Conservation (phyloP, 2,113 vertebrate genomes). For the Salvator merianae region DNA sequence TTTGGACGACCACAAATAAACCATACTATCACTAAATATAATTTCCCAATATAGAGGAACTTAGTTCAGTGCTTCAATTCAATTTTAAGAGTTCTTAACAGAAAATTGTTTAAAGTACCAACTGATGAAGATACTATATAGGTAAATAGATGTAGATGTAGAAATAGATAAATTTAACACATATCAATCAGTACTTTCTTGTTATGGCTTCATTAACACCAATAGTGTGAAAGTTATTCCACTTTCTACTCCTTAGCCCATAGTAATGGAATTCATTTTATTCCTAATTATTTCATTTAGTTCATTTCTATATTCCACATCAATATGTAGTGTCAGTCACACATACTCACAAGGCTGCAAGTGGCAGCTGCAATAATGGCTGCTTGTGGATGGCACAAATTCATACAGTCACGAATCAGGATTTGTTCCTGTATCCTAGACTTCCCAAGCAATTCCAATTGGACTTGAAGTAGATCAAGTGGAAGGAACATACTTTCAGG, state of each 20-base stretch:
- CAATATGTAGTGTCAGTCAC: too few relatives aligned
- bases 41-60: background rate
- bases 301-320: background rate
- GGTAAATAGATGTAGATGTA: too few relatives aligned
- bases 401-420: too few relatives aligned
- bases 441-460: background rate
- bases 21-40: too few relatives aligned
- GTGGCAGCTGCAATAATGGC: too few relatives aligned
- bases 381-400: too few relatives aligned
- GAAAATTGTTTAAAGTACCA: background rate
- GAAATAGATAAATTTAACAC: background rate
- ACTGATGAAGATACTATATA: background rate
- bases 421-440: too few relatives aligned
- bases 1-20: too few relatives aligned
- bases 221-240: background rate
- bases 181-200: background rate
- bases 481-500: background rate
- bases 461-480: background rate
- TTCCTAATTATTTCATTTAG: constrained; percentile 1
- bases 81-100: constrained; percentile 21
- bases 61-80: constrained; percentile 2
- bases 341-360: too few relatives aligned
- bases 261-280: background rate
- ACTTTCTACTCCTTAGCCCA: background rate
- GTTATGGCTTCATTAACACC: background rate